Evolutionary conservation across 2,113 vertebrate species (phyloP), one percentile per base, ranked within the genome.

Genomic region (Nanger granti): DNA sequence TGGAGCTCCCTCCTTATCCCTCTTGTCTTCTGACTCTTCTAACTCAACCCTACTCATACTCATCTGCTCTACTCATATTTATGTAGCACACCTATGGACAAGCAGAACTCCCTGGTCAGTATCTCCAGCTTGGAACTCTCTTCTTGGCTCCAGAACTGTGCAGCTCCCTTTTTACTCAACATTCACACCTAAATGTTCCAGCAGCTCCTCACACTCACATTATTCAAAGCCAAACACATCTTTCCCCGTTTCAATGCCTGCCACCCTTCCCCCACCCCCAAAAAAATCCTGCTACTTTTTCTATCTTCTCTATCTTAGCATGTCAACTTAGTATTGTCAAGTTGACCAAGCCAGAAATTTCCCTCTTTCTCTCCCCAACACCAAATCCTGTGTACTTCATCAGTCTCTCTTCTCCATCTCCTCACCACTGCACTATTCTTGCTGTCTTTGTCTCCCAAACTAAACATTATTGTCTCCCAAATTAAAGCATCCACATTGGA

Each of bases 161-260:
- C 8, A 83, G 34, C 26, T 37, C 60, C 34, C 20, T 54, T 87
- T 55, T 73, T 55, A 34, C 14, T 49, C 17, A 2, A 76, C 28
- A n/a, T n/a, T 47, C 31, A 41, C 60, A 85, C 15, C 28, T 52
- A 7, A 88, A 62, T 22, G 20, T 94, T 44, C 52, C 80, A 62
- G 57, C 5, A 59, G 60, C 47, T 66, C 28, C 13, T 52, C 82
- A 90, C 29, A 82, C 47, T 87, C 79, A 73, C 2, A 9, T 18
- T n/a, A 88, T 64, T 84, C 76, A 89, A 91, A 89, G 52, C 24
- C 90, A 95, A 59, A 95, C 31, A 85, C 41, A 86, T 55, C 20
- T 83, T 92, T 92, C 37, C 79, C 82, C 87, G 82, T 34, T n/a
- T n/a, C 82, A 54, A n/a, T 54, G 37, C 28, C 29, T 28, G 15